Evolutionary conservation across 2,113 vertebrate species (phyloP).

Genomic region (Corydoras maculifer): DNA sequence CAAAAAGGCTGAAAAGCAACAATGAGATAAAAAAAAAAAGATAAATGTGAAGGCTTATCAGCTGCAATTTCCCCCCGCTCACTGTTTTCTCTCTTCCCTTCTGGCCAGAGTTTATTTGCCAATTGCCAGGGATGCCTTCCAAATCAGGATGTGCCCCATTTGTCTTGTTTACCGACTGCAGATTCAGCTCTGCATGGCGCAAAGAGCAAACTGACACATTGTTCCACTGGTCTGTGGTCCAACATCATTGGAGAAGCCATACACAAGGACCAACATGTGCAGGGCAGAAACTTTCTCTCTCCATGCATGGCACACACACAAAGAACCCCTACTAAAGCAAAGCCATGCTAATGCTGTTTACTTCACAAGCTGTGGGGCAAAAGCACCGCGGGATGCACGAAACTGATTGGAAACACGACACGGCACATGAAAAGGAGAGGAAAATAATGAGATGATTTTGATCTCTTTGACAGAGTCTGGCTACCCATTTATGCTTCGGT

Average conservation of each 20-base stretch:
- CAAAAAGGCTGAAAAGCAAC: not conserved
- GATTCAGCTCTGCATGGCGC: conserved; percentile 38
- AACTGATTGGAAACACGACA: conserved; percentile 36
- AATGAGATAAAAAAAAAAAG: not conserved
- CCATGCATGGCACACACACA: not conserved
- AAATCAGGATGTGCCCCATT: conserved; percentile 43
- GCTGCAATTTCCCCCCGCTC: not conserved
- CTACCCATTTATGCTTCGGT: conserved; percentile 25
- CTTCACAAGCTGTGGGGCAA: conserved; percentile 12
- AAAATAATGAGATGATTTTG: conserved; percentile 44
- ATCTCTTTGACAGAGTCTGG: conserved; percentile 35
- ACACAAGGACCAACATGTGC: not conserved
- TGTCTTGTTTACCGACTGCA: conserved; percentile 49
- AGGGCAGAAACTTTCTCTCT: conserved; percentile 17
- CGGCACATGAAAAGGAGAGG: conserved; percentile 36
- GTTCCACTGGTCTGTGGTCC: conserved; percentile 35
- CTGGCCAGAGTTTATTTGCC: conserved; percentile 21
- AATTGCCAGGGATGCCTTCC: conserved; percentile 34
- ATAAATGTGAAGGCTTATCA: not conserved
- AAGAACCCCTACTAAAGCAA: conserved; percentile 13
- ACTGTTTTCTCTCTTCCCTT: not conserved
- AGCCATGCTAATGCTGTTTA: conserved; percentile 34
- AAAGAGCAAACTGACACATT: conserved; percentile 31
- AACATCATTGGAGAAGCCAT: conserved; percentile 1
- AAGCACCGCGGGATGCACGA: conserved; percentile 14